Conservation (phyloP, 2,113 vertebrate genomes). For the Leptosomus discolor region DNA sequence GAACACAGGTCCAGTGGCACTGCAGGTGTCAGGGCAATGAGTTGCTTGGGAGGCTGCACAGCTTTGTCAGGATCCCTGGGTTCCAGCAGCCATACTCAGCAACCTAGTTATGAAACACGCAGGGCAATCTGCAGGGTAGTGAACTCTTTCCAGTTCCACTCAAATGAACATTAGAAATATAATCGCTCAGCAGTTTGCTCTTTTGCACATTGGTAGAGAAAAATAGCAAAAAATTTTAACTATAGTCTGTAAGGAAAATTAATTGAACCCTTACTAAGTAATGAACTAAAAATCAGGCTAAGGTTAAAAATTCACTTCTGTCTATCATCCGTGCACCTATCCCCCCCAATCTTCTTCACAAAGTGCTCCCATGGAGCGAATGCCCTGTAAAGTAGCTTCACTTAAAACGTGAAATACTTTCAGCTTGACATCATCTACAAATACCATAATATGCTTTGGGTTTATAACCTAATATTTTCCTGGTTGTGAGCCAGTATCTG, state of each 20-base stretch:
- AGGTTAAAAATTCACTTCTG: constrained; percentile 19
- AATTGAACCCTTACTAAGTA: neutral
- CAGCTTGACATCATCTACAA: constrained; percentile 77
- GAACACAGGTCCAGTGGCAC: neutral
- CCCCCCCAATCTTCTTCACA: neutral
- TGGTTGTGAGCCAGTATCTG: constrained; percentile 71
- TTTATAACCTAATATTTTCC: constrained; percentile 76
- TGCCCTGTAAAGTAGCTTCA: constrained; percentile 69
- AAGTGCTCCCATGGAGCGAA: constrained; percentile 16
- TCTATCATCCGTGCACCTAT: neutral
- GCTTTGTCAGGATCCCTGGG: neutral
- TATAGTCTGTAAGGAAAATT: neutral
- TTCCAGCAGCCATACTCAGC: neutral
- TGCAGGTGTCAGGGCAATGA: neutral
- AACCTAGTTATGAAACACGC: constrained; percentile 9
- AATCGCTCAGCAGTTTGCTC: constrained; percentile 23
- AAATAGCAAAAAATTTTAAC: neutral
- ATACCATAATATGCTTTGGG: constrained; percentile 75
- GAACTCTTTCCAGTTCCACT: constrained; percentile 45
- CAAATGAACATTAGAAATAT: constrained; percentile 25
- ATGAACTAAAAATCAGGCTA: neutral
- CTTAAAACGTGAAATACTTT: constrained; percentile 76
- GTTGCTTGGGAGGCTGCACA: neutral
- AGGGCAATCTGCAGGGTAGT: neutral
- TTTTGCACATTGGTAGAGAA: neutral